Base-by-base conservation (phyloP, 2,888 invertebrate species). In the Pollenia labialis region DNA sequence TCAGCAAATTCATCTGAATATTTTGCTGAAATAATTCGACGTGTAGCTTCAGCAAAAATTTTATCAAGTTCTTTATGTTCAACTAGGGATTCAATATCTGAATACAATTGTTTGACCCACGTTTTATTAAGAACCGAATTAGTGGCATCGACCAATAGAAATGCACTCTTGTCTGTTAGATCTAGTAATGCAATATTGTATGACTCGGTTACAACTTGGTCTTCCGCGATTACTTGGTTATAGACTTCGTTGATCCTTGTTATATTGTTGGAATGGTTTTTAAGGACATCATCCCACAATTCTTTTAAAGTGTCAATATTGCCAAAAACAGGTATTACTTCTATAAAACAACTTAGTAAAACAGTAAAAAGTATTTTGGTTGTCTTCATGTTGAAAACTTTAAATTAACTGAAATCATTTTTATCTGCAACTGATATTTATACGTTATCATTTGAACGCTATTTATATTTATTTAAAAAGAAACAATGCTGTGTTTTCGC, bases 141-240 rank as follows among this genome's bases (percentile, higher is more conserved):
- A 7, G 81, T 4, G 9, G 64, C 44, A 44, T 62, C 81, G 1
- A 48, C 58, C 7, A 85, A 14, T 4, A 71, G 11, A 14, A 69
- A 48, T 0, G 75, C 60, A 81, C 64, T 80, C 62, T 81, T 75
- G 6, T 12, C 44, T 71, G 62, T 64, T 6, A 85, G 12, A 44
- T 76, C 48, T 11, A 58, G 18, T 71, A 71, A 40, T 7, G 76
- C 56, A 9, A 62, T 69, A 0, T 2, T 58, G 2, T 56, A 52
- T 16, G 81, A 14, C n/a, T 81, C 75, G 0, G 46, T 44, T 14
- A 85, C 48, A 6, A 42, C 32, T 9, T 32, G 6, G 40, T 85
- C 81, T 52, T 81, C 81, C 0, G 32, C 32, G 32, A 6, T 32
- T 32, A 32, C 0, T 32, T 1, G 4, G 32, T 32, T 4, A 32